Conservation (phyloP, 2,888 invertebrate genomes). For the Caenorhabditis becei region DNA sequence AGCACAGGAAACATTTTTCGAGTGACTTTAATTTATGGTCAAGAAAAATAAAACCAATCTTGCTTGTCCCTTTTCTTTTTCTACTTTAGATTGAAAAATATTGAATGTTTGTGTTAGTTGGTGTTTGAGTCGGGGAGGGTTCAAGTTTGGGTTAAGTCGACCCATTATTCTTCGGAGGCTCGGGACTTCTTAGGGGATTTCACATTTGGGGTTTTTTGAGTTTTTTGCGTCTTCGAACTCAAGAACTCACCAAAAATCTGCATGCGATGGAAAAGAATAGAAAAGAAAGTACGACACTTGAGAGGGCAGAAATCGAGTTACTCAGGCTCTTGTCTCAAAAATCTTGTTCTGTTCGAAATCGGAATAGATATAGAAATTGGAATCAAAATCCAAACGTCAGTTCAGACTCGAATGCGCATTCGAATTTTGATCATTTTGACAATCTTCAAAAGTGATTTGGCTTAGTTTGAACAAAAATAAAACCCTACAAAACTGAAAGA, state of each 20-base stretch:
- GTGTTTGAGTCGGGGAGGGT: not conserved
- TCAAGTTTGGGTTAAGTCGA: constrained; percentile 45
- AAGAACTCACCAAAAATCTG: constrained; percentile 39
- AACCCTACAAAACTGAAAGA: too few relatives aligned
- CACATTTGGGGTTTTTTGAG: constrained; percentile 12
- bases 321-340: constrained; percentile 32
- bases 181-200: constrained; percentile 32
- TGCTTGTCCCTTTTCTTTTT: not conserved
- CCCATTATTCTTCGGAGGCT: constrained; percentile 33
- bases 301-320: constrained; percentile 47
- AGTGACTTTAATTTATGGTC: constrained; percentile 11
- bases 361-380: not conserved
- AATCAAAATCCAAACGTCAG: not conserved
- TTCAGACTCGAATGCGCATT: not conserved
- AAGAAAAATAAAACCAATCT: not conserved
- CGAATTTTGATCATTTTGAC: too few relatives aligned
- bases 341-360: constrained; percentile 16
- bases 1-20: constrained; percentile 41
- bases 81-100: not conserved
- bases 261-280: not conserved
- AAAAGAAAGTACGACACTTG: constrained; percentile 40
- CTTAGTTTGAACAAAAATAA: too few relatives aligned
- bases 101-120: constrained; percentile 1
- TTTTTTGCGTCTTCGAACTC: constrained; percentile 4
- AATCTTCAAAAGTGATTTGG: too few relatives aligned